Conservation (phyloP, 1,140 invertebrate genomes). For the Yoshiicerus persimilis region DNA sequence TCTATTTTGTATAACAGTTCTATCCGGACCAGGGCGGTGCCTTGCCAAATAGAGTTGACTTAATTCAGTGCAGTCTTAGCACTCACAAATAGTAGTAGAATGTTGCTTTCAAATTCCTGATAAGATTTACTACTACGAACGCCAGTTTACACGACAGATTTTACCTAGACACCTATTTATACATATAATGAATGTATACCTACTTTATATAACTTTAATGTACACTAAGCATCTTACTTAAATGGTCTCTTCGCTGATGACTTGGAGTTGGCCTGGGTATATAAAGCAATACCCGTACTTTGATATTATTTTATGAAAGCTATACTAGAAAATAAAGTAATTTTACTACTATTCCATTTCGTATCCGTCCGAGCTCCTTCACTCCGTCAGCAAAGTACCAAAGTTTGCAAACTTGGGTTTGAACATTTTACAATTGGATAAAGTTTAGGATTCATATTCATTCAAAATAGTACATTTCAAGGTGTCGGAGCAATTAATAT, state of each 20-base stretch:
- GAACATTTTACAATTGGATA: background rate
- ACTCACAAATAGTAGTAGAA: background rate
- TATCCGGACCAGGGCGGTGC: background rate
- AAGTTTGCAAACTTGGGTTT: background rate
- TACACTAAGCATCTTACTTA: too few species aligned
- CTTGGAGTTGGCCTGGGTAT: background rate
- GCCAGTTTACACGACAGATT: background rate
- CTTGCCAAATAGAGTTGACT: background rate
- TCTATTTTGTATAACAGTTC: background rate
- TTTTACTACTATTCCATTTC: background rate
- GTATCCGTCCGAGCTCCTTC: background rate
- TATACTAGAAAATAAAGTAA: background rate
- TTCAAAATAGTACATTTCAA: background rate
- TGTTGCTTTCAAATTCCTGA: background rate
- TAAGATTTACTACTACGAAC: background rate
- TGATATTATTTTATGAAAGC: background rate
- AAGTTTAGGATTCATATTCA: background rate
- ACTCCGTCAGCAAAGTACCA: background rate
- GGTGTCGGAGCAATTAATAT: background rate
- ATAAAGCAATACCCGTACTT: background rate
- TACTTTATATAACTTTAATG: too few species aligned
- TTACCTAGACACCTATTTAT: background rate
- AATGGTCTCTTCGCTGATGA: background rate
- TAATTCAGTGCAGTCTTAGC: background rate
- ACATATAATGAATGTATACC: too few species aligned